Evolutionary conservation across 2,113 vertebrate genomes (phyloP).

Genomic region (Verasper variegatus): DNA sequence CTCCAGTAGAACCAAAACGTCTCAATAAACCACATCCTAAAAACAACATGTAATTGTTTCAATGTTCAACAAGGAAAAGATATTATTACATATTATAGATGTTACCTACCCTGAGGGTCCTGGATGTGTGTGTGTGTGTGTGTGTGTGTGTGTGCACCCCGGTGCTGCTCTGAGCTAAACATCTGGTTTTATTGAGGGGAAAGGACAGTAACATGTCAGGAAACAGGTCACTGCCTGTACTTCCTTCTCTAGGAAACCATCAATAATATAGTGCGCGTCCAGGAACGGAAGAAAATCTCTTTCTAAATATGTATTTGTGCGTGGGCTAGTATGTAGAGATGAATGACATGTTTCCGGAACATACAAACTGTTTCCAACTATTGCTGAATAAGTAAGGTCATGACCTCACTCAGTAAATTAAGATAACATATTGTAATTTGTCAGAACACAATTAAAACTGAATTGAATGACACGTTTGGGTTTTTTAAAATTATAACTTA

Average conservation of each 20-base stretch:
- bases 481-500: too few species aligned
- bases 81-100: neutral
- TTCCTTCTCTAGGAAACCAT: constrained; percentile 78
- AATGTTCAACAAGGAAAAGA: neutral
- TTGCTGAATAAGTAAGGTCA: neutral
- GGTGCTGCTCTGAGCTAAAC: constrained; percentile 54
- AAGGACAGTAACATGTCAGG: constrained; percentile 53
- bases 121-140: constrained; percentile 4
- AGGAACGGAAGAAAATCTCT: constrained; percentile 52
- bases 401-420: neutral
- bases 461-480: too few species aligned
- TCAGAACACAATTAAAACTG: too few species aligned
- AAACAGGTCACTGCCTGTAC: constrained; percentile 68
- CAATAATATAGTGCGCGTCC: constrained; percentile 50
- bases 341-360: neutral
- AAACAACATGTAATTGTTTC: neutral
- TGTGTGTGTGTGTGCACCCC: neutral
- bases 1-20: constrained; percentile 15
- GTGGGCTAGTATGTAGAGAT: neutral
- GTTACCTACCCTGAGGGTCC: constrained; percentile 40
- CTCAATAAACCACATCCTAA: neutral
- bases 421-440: neutral
- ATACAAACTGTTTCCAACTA: neutral
- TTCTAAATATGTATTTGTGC: constrained; percentile 42
- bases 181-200: constrained; percentile 67